A percentile compares a stretch with the other conserved stretches of the same genome.
These are phyloP conservation scores for Augiades crinisus DNA, from an alignment of 2,888 invertebrate genomes.

Conservation along the genomic window DNA sequence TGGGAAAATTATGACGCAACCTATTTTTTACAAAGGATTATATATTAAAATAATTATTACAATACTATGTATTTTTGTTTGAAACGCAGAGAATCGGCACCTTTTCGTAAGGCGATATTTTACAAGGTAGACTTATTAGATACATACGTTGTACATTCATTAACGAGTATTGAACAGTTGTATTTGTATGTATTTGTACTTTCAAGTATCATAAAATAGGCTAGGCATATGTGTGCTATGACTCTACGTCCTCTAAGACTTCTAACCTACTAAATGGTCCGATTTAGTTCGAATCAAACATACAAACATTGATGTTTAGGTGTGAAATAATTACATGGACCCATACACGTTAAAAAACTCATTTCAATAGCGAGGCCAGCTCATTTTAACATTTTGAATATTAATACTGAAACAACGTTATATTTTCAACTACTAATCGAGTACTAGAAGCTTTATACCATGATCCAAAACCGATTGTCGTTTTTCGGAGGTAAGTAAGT, in stretches of 20 bases:
- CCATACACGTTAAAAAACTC: slow-evolving; percentile 42
- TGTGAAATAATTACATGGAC: slow-evolving; percentile 40
- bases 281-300: slow-evolving; percentile 53
- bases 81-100: not conserved
- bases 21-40: slow-evolving; percentile 20
- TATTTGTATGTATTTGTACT: slow-evolving; percentile 59
- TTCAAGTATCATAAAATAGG: slow-evolving; percentile 51
- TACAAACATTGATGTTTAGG: slow-evolving; percentile 37
- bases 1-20: slow-evolving; percentile 22
- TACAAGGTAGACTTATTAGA: slow-evolving; percentile 13
- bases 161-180: slow-evolving; percentile 43
- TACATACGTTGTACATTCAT: slow-evolving; percentile 31
- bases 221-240: slow-evolving; percentile 42
- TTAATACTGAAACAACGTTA: slow-evolving; percentile 45
- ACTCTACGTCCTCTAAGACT: slow-evolving; percentile 49
- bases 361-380: slow-evolving; percentile 52
- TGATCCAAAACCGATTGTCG: slow-evolving; percentile 53
- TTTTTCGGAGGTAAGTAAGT: slow-evolving; percentile 8
- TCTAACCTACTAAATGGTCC: slow-evolving; percentile 69
- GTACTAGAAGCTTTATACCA: slow-evolving; percentile 45
- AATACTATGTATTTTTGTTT: slow-evolving; percentile 4
- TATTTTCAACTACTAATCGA: slow-evolving; percentile 23
- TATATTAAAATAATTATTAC: slow-evolving; percentile 17
- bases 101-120: not conserved
- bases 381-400: slow-evolving; percentile 43